Evolutionary conservation across 2,113 vertebrate species (phyloP).

Genomic region (Oceanites oceanicus): DNA sequence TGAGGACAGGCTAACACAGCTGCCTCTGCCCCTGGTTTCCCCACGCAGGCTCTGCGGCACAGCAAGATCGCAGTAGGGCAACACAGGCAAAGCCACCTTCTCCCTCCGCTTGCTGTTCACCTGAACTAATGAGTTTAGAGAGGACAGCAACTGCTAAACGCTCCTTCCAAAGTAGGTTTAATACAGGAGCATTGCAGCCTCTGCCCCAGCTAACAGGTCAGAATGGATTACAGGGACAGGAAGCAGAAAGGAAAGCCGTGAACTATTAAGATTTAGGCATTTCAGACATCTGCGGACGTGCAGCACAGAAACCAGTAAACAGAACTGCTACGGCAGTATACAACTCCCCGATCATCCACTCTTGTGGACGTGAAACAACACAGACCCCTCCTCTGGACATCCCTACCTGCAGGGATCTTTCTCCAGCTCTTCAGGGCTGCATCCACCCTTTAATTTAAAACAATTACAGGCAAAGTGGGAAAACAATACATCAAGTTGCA

Average conservation of each 20-base stretch:
- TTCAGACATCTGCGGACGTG: neutral
- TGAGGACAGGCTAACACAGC: slow-evolving; percentile 41
- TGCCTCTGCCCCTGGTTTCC: slow-evolving; percentile 30
- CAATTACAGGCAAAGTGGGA: neutral
- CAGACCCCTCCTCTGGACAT: neutral
- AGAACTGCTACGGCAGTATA: neutral
- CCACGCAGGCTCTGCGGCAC: neutral
- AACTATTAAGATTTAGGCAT: neutral
- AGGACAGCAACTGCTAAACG: neutral
- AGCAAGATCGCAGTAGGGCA: neutral
- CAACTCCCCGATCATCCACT: neutral
- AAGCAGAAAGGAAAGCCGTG: neutral
- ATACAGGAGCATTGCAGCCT: neutral
- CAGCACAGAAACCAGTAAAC: neutral
- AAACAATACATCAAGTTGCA: neutral
- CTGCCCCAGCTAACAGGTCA: neutral
- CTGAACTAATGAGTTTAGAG: neutral
- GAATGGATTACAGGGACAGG: neutral
- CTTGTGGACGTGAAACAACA: neutral
- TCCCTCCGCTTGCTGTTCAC: neutral
- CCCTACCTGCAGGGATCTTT: neutral
- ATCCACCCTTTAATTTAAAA: neutral
- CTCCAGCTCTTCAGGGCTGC: neutral
- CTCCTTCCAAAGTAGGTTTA: neutral
- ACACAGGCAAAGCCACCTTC: neutral